Evolutionary conservation across 2,888 invertebrate species (phyloP), one percentile per base, ranked within the genome.

Genomic region (Pantelozetes paolii): DNA sequence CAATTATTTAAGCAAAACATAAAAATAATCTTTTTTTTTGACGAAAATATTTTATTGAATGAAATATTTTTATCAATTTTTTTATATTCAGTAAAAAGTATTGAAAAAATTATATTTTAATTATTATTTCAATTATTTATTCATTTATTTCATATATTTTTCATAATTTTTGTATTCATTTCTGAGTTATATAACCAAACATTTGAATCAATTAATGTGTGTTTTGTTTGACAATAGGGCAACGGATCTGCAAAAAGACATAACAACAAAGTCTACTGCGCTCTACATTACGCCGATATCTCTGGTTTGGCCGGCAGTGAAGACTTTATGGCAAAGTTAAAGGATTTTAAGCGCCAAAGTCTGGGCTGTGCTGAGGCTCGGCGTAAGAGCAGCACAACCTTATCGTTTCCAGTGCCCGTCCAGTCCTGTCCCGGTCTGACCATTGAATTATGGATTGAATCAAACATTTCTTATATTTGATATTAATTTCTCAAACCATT

Each of bases 271-370:
- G 92, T 94, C 84, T 89, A 94, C 84, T 94, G 94, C 89, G 93
- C 94, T 85, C 87, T 94, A 84, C 94, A 94, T 86, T 94, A 94
- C 84, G 93, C 93, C 82, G 94, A 94, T 90, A 93, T 94, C 80
- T 91, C 93, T 84, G 91, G 94, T 83, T 92, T 94, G 92, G 76
- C 76, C 48, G 78, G 78, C 6, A 72, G 76, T 9, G 94, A 94
- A 90, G 94, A 94, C 87, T 94, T 94, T 86, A 93, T 94, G 92
- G 93, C 94, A 86, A 94, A 94, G 86, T 87, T 94, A 82, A 89
- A 94, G 82, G 90, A 92, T 86, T 94, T 94, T 87, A 94, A 94
- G 86, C 92, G 94, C 80, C 94, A 94, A 86, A 92, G 92, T 80
- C 86, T 94, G 83, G 94, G 94, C 83, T 94, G 93, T 86, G 94